These are phyloP conservation scores for Erithacus rubecula DNA, from an alignment of 2,797 vertebrate species.

Conservation along the genomic window DNA sequence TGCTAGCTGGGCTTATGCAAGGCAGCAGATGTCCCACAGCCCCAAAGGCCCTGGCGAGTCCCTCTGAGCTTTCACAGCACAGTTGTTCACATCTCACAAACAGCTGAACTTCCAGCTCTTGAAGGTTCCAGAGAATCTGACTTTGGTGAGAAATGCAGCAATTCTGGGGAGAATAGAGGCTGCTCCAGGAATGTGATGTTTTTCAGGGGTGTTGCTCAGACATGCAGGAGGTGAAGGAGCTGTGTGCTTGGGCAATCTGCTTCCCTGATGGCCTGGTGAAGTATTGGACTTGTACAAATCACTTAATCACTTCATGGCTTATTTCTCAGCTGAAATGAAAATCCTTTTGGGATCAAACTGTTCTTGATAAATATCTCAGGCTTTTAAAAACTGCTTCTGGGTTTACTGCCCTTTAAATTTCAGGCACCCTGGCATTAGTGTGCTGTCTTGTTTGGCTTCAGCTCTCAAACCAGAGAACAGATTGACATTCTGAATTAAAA, in stretches of 20 bases:
- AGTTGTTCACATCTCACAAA: neutral
- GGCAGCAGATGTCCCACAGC: neutral
- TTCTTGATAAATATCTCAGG: neutral
- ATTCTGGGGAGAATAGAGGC: neutral
- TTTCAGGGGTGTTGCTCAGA: neutral
- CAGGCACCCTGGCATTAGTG: neutral
- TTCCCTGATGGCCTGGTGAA: neutral
- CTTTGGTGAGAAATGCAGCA: neutral
- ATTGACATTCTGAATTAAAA: neutral
- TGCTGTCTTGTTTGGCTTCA: neutral
- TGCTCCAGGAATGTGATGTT: neutral
- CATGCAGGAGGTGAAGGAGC: neutral
- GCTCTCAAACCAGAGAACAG: neutral
- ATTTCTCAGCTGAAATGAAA: neutral
- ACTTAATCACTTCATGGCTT: neutral
- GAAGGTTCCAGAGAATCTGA: neutral
- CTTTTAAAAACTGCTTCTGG: neutral
- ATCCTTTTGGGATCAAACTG: neutral
- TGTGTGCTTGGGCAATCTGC: neutral
- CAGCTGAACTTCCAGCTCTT: neutral
- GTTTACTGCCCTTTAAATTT: neutral
- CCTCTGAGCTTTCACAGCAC: neutral
- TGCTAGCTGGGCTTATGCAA: neutral
- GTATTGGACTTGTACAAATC: neutral
- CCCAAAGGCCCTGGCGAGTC: neutral